These are phyloP conservation scores for Euleptes europaea DNA, from an alignment of 2,113 vertebrate genomes.

Conservation along the genomic window DNA sequence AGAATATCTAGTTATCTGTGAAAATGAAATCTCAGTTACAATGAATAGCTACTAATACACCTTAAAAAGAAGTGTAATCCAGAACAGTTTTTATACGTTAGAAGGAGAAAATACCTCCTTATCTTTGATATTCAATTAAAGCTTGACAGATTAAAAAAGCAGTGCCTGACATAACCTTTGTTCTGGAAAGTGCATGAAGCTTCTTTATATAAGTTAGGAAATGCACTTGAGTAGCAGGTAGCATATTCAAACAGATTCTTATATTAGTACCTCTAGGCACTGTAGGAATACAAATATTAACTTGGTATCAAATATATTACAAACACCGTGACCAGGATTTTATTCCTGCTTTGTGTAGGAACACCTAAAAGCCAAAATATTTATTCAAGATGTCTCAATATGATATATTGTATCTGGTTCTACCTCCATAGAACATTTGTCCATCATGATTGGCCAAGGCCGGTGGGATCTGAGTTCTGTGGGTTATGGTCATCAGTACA, in stretches of 20 bases:
- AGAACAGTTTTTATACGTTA: not conserved
- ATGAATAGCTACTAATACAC: not conserved
- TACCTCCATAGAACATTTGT: too few relatives aligned
- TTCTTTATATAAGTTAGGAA: not conserved
- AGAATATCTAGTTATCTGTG: not conserved
- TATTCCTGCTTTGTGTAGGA: not conserved
- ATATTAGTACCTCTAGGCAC: not conserved
- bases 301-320: not conserved
- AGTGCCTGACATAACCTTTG: slow-evolving; percentile 21
- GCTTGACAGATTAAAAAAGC: not conserved
- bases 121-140: slow-evolving; percentile 7
- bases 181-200: not conserved
- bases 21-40: slow-evolving; percentile 6
- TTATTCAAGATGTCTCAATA: not conserved
- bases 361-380: not conserved
- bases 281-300: not conserved
- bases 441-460: too few relatives aligned
- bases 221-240: not conserved
- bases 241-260: not conserved
- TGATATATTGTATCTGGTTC: too few relatives aligned
- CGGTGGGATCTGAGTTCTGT: too few relatives aligned
- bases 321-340: not conserved
- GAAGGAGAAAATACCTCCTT: not conserved
- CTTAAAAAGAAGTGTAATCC: not conserved
- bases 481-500: too few relatives aligned